A percentile compares a stretch with the other conserved stretches of the same genome.
phyloP scores from a whole-genome alignment of 2,113 vertebrate species.

The Peromyscus maniculatus region DNA sequence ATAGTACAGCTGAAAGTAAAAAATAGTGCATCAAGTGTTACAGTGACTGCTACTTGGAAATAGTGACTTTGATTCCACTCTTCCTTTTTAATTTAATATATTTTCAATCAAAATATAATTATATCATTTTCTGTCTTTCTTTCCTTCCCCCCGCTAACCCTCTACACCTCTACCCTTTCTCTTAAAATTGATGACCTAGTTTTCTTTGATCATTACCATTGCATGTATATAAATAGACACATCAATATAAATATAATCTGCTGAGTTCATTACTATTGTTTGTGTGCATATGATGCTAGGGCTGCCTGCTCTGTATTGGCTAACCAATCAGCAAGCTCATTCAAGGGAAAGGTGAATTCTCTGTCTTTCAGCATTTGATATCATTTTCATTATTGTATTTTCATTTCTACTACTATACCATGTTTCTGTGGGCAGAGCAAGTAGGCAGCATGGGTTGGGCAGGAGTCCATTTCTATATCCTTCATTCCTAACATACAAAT shows the following conservation, averaged over 20 bases:
- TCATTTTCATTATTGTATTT: slow-evolving; percentile 20
- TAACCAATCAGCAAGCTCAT: neutral
- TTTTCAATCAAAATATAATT: neutral
- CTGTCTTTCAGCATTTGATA: neutral
- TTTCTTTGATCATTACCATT: neutral
- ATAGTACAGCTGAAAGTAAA: slow-evolving; percentile 34
- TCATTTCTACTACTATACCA: neutral
- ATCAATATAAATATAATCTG: neutral
- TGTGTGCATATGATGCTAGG: neutral
- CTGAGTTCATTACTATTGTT: neutral
- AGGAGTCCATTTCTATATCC: neutral
- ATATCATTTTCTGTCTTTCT: neutral
- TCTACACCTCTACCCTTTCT: too few relatives aligned
- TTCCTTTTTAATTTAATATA: neutral
- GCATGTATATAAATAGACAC: neutral
- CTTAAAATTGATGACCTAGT: neutral
- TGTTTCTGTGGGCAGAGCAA: neutral
- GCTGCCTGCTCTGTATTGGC: neutral
- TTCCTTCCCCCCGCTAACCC: neutral
- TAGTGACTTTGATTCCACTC: neutral
- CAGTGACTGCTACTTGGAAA: neutral
- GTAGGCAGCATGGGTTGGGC: neutral
- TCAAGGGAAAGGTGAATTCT: neutral
- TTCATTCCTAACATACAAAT: too few relatives aligned
- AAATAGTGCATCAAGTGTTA: neutral